Evolutionary conservation across 2,797 vertebrate genomes (phyloP), one percentile per base, ranked within the genome.

Genomic region (Erpetoichthys calabaricus): DNA sequence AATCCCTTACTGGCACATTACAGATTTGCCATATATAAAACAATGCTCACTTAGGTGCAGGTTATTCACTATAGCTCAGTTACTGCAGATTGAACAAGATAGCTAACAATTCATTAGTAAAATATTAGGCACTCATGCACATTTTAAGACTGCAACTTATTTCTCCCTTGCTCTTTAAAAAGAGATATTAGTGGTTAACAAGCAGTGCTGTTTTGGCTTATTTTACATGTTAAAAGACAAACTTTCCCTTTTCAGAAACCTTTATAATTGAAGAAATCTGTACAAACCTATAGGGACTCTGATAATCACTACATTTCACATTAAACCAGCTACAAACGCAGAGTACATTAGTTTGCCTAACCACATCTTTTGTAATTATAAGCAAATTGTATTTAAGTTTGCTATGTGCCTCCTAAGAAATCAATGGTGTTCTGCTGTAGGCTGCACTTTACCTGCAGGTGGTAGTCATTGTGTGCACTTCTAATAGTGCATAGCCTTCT

Each of bases 181-280:
- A 44, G 55, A 25, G 25, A 25, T 25, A 25, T 25, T 25, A 25
- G 25, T 25, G 25, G 25, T 25, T 9, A 59, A 47, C n/a, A 57
- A 53, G 41, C 53, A 5, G 8, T 66, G 65, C 59, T 63, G 57
- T 73, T 59, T 62, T 64, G 67, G 47, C 66, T 64, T 67, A 63
- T 47, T 51, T 51, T 51, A 44, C 44, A 54, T 41, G 44, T 54
- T 54, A 54, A 54, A 54, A 55, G 43, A 3, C 6, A 41, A 61
- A 60, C 52, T 75, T 66, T 66, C 65, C 8, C 47, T 60, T 72
- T 69, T 80, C 75, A 76, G 76, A 69, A 68, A 46, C 74, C 80
- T 79, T 83, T 73, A 75, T 89, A 89, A 89, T 80, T 79, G 75
- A 83, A 78, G 76, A 79, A 89, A 91, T 75, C 75, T 78, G 78